phyloP scores from a whole-genome alignment of 2,797 vertebrate species.

The Thalassophryne amazonica region DNA sequence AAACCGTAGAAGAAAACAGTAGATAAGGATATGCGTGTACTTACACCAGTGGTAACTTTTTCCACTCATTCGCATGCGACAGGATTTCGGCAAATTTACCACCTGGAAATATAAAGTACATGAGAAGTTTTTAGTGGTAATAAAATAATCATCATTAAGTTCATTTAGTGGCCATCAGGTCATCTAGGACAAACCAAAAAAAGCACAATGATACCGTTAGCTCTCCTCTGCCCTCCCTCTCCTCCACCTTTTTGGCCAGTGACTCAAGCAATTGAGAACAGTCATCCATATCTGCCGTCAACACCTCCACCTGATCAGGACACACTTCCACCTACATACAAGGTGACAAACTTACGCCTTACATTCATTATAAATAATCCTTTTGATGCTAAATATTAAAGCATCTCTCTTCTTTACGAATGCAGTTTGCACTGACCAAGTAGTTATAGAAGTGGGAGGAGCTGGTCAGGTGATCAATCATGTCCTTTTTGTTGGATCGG shows the following conservation, averaged over 20 bases:
- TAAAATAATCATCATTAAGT: too few relatives aligned
- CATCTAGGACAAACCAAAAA: too few relatives aligned
- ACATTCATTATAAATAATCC: background rate
- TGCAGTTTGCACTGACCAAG: slow-evolving; percentile 48
- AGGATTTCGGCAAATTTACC: slow-evolving; percentile 51
- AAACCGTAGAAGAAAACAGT: slow-evolving; percentile 5
- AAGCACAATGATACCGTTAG: slow-evolving; percentile 42
- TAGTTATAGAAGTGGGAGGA: slow-evolving; percentile 60
- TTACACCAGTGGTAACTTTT: slow-evolving; percentile 78
- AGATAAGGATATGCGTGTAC: slow-evolving; percentile 32
- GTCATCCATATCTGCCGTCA: slow-evolving; percentile 14
- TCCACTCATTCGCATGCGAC: slow-evolving; percentile 48
- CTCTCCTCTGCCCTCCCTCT: slow-evolving; percentile 51
- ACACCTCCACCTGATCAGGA: slow-evolving; percentile 36
- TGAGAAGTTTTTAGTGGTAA: too few relatives aligned
- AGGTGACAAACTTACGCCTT: background rate
- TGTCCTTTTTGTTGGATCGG: slow-evolving; percentile 37
- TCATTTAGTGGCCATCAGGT: too few relatives aligned
- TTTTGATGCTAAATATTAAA: background rate
- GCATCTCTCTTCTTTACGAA: background rate
- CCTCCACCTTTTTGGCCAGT: slow-evolving; percentile 51
- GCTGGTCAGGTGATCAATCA: slow-evolving; percentile 59
- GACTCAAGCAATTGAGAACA: slow-evolving; percentile 31
- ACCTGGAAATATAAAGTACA: slow-evolving; percentile 55
- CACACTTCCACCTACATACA: slow-evolving; percentile 58